These are phyloP conservation scores for Otis tarda DNA, from an alignment of 2,113 vertebrate genomes.

Conservation along the genomic window DNA sequence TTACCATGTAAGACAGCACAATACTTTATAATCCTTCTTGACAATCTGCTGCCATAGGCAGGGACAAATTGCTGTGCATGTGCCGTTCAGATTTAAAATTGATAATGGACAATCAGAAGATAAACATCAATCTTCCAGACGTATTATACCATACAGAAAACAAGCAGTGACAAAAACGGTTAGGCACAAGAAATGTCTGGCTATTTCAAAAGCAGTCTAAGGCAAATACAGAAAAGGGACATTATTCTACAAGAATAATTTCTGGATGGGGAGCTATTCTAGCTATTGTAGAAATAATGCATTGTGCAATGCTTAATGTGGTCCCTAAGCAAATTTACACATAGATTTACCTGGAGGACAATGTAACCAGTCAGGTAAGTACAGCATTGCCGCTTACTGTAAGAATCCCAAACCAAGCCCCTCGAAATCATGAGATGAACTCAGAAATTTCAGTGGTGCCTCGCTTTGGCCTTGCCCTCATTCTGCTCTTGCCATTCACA, in stretches of 20 bases:
- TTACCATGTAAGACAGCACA: not conserved
- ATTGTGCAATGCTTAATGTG: not conserved
- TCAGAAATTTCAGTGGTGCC: not conserved
- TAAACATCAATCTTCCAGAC: constrained; percentile 14
- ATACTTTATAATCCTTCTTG: not conserved
- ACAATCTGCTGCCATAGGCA: not conserved
- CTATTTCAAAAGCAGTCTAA: not conserved
- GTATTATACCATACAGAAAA: not conserved
- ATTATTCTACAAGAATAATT: not conserved
- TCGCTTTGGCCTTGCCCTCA: not conserved
- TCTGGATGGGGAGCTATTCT: not conserved
- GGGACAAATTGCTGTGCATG: not conserved
- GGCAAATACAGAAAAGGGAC: not conserved
- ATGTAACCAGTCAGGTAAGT: not conserved
- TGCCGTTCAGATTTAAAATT: constrained; percentile 19
- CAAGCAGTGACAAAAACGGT: not conserved
- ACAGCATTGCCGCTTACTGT: not conserved
- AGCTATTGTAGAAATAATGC: not conserved
- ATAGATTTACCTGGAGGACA: not conserved
- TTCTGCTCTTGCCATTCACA: not conserved
- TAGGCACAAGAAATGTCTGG: not conserved
- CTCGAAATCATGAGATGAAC: not conserved
- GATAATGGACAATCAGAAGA: constrained; percentile 31
- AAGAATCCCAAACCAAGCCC: not conserved
- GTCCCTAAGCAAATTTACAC: not conserved